Conservation (phyloP, 2,888 invertebrate species). For the Cephonodes hylas region DNA sequence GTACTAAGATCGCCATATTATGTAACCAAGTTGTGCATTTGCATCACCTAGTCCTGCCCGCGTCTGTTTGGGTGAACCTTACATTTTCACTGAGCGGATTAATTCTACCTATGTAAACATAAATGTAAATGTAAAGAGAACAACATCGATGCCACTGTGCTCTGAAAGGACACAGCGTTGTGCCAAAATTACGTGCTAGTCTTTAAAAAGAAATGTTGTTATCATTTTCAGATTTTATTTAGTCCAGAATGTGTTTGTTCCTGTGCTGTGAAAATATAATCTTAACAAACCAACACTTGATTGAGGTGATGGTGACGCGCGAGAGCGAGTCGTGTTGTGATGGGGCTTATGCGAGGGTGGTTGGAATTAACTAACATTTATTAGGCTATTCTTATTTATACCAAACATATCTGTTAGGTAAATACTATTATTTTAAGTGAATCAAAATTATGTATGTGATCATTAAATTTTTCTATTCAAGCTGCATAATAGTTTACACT, state of each 20-base stretch:
- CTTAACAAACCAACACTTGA: constrained; percentile 75
- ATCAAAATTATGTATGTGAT: constrained; percentile 9
- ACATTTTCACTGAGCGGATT: constrained; percentile 61
- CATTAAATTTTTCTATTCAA: constrained; percentile 4
- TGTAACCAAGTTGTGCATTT: constrained; percentile 15
- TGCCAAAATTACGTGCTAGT: constrained; percentile 81
- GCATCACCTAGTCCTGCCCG: constrained; percentile 19
- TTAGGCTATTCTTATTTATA: constrained; percentile 28
- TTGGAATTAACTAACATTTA: constrained; percentile 26
- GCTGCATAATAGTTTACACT: constrained; percentile 10
- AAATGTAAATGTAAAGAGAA: constrained; percentile 53
- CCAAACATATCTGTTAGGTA: constrained; percentile 16
- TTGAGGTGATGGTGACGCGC: constrained; percentile 33
- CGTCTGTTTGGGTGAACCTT: constrained; percentile 26
- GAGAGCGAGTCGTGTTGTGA: constrained; percentile 48
- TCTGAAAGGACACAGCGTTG: constrained; percentile 67
- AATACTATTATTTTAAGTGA: constrained; percentile 11
- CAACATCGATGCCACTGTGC: constrained; percentile 75
- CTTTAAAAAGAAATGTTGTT: constrained; percentile 76
- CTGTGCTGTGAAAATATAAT: constrained; percentile 76
- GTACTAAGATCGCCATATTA: constrained; percentile 14
- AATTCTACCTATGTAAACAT: constrained; percentile 43
- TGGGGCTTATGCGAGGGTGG: constrained; percentile 25
- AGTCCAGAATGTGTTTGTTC: constrained; percentile 80
- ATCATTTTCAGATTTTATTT: constrained; percentile 81